Conservation (phyloP, 2,888 invertebrate species). For the Tiphia femorata region DNA sequence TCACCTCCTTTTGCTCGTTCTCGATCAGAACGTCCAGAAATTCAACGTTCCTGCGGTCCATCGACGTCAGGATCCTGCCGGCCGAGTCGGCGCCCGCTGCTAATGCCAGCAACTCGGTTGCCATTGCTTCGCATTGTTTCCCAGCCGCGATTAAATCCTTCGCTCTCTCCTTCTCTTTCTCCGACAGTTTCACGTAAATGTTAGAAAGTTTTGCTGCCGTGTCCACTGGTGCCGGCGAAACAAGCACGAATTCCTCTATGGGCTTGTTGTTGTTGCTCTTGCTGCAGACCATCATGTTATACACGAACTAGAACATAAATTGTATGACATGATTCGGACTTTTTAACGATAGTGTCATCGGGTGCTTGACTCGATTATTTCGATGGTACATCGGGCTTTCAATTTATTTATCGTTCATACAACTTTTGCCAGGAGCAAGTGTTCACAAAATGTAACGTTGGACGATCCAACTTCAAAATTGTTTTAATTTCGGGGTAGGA, state of each 20-base stretch:
- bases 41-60: slow-evolving; percentile 93
- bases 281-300: slow-evolving; percentile 98
- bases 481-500: too few relatives aligned
- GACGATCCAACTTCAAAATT: too few relatives aligned
- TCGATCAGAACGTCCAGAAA: slow-evolving; percentile 97
- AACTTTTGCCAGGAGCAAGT: too few relatives aligned
- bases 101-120: slow-evolving; percentile 93
- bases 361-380: too few relatives aligned
- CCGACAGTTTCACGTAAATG: slow-evolving; percentile 88
- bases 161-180: slow-evolving; percentile 97
- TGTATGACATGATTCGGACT: too few relatives aligned
- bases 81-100: slow-evolving; percentile 96
- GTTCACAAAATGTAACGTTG: too few relatives aligned
- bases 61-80: slow-evolving; percentile 93
- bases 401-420: too few relatives aligned
- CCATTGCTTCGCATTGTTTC: slow-evolving; percentile 97
- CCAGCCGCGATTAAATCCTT: slow-evolving; percentile 96
- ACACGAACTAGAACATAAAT: slow-evolving; percentile 80
- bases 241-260: slow-evolving; percentile 96
- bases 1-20: slow-evolving; percentile 98
- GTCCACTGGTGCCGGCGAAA: slow-evolving; percentile 99
- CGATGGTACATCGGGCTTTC: too few relatives aligned
- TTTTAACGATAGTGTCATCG: too few relatives aligned
- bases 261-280: slow-evolving; percentile 96
- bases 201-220: slow-evolving; percentile 98